These are phyloP conservation scores for Drosophila greeni DNA, from an alignment of 2,888 invertebrate species.

Conservation along the genomic window DNA sequence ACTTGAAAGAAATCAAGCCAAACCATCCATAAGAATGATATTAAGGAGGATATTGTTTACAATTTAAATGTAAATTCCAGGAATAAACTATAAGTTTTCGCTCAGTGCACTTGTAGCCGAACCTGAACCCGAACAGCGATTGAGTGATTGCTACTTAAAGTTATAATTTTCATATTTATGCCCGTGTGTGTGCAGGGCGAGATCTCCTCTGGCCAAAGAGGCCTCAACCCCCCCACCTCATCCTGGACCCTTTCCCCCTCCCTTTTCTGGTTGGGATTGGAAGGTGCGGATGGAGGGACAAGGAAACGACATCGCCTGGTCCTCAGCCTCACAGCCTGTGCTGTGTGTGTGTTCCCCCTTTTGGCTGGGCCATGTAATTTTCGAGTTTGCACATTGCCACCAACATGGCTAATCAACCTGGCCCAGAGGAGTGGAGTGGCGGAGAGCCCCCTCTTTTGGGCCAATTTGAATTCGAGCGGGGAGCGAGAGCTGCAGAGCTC, in stretches of 20 bases:
- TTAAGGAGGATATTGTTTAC: background rate
- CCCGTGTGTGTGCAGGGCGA: slow-evolving; percentile 41
- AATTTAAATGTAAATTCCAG: no score
- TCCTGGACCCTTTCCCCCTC: no score
- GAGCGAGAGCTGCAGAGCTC: background rate
- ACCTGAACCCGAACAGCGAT: slow-evolving; percentile 70
- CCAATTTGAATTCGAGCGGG: slow-evolving; percentile 71
- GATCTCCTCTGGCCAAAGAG: slow-evolving; percentile 42
- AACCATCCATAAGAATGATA: fast-evolving
- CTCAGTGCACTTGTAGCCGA: slow-evolving; percentile 21
- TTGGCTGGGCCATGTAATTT: slow-evolving; percentile 65
- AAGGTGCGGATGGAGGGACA: slow-evolving; percentile 10
- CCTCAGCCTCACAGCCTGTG: background rate
- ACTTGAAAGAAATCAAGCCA: background rate
- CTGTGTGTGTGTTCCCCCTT: slow-evolving; percentile 23
- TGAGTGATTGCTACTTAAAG: slow-evolving; percentile 79
- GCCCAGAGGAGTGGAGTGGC: slow-evolving; percentile 32
- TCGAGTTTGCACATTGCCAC: slow-evolving; percentile 76
- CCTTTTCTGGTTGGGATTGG: slow-evolving; percentile 1
- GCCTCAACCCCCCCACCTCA: slow-evolving; percentile 14
- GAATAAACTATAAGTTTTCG: background rate
- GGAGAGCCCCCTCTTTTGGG: slow-evolving; percentile 27
- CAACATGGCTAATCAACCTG: slow-evolving; percentile 68
- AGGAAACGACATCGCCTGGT: slow-evolving; percentile 17
- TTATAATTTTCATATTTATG: slow-evolving; percentile 79